Evolutionary conservation across 2,888 invertebrate species (phyloP).

Genomic region (Hypercompe scribonia): DNA sequence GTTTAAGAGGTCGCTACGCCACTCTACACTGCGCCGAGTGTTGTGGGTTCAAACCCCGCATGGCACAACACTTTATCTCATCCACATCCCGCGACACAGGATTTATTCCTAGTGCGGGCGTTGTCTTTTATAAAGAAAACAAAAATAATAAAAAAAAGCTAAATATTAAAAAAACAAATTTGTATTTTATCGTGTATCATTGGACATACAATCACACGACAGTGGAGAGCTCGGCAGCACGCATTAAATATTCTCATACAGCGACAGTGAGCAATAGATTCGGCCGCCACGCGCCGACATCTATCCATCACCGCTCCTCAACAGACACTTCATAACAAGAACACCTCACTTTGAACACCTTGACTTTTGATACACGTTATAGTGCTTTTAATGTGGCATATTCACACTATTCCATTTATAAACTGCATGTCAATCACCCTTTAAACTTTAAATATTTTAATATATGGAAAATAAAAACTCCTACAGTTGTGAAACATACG

Average conservation of each 20-base stretch:
- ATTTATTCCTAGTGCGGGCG: no score
- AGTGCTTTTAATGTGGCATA: neutral
- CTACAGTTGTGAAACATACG: neutral
- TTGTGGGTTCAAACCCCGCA: no score
- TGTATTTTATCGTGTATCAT: slow-evolving; percentile 48
- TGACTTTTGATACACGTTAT: neutral
- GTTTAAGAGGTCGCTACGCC: no score
- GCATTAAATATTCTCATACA: slow-evolving; percentile 71
- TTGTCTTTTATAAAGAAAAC: no score
- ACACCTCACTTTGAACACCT: slow-evolving; percentile 52
- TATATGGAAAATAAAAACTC: neutral
- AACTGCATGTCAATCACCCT: neutral
- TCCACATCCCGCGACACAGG: no score
- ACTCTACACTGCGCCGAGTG: no score
- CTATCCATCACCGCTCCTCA: slow-evolving; percentile 71
- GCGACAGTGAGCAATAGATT: slow-evolving; percentile 79
- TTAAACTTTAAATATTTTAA: neutral
- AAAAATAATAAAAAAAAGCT: no score
- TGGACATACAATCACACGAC: slow-evolving; percentile 48
- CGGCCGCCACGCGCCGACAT: slow-evolving; percentile 56
- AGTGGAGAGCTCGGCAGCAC: slow-evolving; percentile 39
- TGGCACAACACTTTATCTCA: no score
- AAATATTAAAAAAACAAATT: neutral
- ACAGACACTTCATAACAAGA: slow-evolving; percentile 67
- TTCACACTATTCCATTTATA: neutral